These are phyloP conservation scores for Drosophila willistoni DNA, from an alignment of 1,140 invertebrate genomes.

Conservation along the genomic window DNA sequence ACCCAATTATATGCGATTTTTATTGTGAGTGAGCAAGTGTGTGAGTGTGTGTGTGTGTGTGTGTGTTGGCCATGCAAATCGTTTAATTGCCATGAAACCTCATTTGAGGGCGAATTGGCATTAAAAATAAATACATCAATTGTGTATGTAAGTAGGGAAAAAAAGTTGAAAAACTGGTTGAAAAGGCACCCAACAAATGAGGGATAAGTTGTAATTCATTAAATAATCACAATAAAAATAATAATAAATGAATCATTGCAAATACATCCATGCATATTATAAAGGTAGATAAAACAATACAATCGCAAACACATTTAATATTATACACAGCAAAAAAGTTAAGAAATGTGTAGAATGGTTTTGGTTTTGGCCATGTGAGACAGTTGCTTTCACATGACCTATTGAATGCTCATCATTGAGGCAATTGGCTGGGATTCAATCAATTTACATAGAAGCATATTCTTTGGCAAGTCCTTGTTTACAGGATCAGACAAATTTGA, in stretches of 20 bases:
- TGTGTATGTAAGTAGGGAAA: constrained; percentile 19
- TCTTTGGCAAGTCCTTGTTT: too few relatives aligned
- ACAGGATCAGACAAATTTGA: too few relatives aligned
- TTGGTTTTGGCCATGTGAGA: too few relatives aligned
- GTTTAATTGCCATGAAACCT: constrained; percentile 79
- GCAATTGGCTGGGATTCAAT: too few relatives aligned
- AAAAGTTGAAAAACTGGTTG: constrained; percentile 34
- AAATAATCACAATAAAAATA: constrained; percentile 7
- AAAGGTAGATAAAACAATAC: neutral
- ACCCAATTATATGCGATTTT: constrained; percentile 70
- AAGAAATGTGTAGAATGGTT: too few relatives aligned
- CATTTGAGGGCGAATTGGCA: constrained; percentile 64
- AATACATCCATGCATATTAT: neutral
- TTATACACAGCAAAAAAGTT: too few relatives aligned
- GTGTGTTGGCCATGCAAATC: constrained; percentile 62
- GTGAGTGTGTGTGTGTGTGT: constrained; percentile 26
- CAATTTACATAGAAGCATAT: too few relatives aligned
- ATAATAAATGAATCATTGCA: constrained; percentile 4
- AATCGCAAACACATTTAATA: neutral
- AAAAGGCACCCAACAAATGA: constrained; percentile 31
- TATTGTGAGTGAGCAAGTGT: constrained; percentile 9
- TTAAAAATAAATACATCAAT: constrained; percentile 78
- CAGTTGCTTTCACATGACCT: too few relatives aligned
- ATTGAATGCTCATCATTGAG: too few relatives aligned
- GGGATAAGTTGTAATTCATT: constrained; percentile 12